Percentiles rank a stretch among this genome's conserved stretches.
Conservation (phyloP, 2,113 vertebrate genomes). For the Oryzias curvinotus region DNA sequence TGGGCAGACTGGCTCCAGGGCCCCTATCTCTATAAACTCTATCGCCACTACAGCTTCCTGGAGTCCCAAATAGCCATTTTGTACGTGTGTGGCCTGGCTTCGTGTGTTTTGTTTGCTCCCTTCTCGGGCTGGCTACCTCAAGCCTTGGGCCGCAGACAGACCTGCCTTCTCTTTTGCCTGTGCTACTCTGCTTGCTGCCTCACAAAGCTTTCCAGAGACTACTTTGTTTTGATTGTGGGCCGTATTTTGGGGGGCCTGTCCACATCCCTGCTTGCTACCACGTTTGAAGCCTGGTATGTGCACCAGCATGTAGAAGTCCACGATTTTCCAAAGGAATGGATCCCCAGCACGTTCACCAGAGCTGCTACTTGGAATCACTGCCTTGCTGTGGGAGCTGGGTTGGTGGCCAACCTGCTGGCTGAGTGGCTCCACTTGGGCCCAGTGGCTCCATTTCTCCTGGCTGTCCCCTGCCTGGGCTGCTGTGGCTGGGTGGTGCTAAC, state of each 20-base stretch:
- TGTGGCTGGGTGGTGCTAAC: conserved; percentile 81
- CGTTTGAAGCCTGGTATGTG: conserved; percentile 90
- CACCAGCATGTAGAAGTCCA: conserved; percentile 84
- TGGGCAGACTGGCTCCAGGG: conserved; percentile 94
- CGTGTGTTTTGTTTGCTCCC: conserved; percentile 85
- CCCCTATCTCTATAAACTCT: conserved; percentile 93
- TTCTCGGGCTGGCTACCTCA: conserved; percentile 84
- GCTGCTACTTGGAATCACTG: conserved; percentile 88
- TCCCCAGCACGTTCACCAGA: conserved; percentile 84
- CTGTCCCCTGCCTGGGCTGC: conserved; percentile 83
- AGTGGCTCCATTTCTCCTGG: conserved; percentile 87
- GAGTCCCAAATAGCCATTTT: conserved; percentile 92
- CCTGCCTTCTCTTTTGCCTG: conserved; percentile 88
- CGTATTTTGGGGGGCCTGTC: conserved; percentile 88
- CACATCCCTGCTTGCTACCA: conserved; percentile 85
- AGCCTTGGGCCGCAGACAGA: conserved; percentile 82
- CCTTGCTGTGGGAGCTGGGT: conserved; percentile 85
- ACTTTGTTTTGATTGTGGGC: conserved; percentile 86
- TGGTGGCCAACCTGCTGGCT: conserved; percentile 84
- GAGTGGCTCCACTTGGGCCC: conserved; percentile 88
- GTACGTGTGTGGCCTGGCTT: conserved; percentile 89
- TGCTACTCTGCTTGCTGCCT: conserved; percentile 86
- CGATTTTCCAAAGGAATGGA: conserved; percentile 92
- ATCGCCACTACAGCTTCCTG: conserved; percentile 91
- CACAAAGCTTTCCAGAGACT: conserved; percentile 89